Conservation (phyloP, 2,113 vertebrate genomes). For the Puntigrus tetrazona region DNA sequence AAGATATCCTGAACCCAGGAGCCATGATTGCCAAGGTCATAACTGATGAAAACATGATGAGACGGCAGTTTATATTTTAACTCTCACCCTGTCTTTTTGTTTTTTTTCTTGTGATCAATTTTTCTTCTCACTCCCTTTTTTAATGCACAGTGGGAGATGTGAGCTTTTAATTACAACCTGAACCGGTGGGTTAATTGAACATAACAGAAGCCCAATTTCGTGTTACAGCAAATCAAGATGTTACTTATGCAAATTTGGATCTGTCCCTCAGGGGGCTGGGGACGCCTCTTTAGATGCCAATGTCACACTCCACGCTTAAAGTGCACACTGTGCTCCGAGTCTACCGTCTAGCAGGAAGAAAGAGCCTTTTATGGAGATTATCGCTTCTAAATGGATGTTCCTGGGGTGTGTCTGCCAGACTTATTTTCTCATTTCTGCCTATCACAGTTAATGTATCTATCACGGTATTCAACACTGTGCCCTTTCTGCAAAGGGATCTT, state of each 20-base stretch:
- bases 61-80: constrained; percentile 72
- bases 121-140: constrained; percentile 12
- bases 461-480: constrained; percentile 14
- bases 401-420: background rate
- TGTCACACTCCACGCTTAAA: constrained; percentile 64
- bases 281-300: constrained; percentile 64
- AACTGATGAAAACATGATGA: constrained; percentile 78
- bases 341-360: constrained; percentile 51
- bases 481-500: background rate
- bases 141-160: constrained; percentile 62
- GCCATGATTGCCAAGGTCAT: constrained; percentile 74
- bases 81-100: background rate
- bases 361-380: constrained; percentile 52
- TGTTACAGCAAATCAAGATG: constrained; percentile 76
- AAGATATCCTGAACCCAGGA: constrained; percentile 63
- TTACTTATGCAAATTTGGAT: constrained; percentile 72
- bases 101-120: background rate
- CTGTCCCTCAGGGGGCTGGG: constrained; percentile 56
- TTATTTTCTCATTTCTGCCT: constrained; percentile 46
- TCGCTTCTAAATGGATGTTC: constrained; percentile 23
- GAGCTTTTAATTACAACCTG: constrained; percentile 73
- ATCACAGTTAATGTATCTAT: constrained; percentile 52
- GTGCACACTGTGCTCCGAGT: constrained; percentile 33
- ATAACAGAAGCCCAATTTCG: constrained; percentile 69
- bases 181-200: constrained; percentile 73